These are phyloP conservation scores for Cotesia congregata DNA, from an alignment of 2,888 invertebrate species.

Conservation along the genomic window DNA sequence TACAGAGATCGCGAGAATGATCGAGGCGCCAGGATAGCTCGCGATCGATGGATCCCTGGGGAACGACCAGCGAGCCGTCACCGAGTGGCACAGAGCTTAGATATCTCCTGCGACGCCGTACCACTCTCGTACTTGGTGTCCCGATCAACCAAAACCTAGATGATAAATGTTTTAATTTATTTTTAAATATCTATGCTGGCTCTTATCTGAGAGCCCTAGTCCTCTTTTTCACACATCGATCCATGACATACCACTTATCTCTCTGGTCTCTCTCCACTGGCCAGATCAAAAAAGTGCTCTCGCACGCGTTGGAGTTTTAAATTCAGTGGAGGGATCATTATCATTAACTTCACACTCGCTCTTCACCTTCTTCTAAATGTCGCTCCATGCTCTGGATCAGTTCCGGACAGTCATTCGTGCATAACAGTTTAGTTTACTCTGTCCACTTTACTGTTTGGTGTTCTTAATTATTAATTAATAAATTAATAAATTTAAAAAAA, in stretches of 20 bases:
- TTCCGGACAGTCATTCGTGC: constrained; percentile 54
- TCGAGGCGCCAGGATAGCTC: constrained; percentile 45
- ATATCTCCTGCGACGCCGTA: constrained; percentile 49
- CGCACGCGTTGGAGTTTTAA: constrained; percentile 28
- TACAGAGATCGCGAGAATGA: constrained; percentile 31
- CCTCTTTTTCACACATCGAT: neutral
- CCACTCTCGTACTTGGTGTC: constrained; percentile 4
- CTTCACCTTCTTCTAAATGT: constrained; percentile 35
- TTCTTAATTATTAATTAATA: neutral
- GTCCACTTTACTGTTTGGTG: neutral
- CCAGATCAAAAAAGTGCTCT: constrained; percentile 27
- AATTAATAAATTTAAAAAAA: neutral
- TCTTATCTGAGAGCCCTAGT: constrained; percentile 2
- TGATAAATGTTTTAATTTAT: neutral
- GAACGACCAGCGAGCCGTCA: constrained; percentile 62
- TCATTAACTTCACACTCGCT: constrained; percentile 37
- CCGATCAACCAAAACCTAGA: neutral
- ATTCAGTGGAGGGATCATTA: constrained; percentile 33
- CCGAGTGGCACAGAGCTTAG: constrained; percentile 66
- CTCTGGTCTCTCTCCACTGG: constrained; percentile 21
- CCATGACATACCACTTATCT: neutral
- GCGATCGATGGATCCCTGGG: constrained; percentile 55
- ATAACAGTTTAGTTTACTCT: constrained; percentile 10
- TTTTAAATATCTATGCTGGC: constrained; percentile 29
- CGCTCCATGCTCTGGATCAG: constrained; percentile 46